These are phyloP conservation scores for Opisthograptis luteolata DNA, from an alignment of 2,888 invertebrate genomes.

Conservation along the genomic window DNA sequence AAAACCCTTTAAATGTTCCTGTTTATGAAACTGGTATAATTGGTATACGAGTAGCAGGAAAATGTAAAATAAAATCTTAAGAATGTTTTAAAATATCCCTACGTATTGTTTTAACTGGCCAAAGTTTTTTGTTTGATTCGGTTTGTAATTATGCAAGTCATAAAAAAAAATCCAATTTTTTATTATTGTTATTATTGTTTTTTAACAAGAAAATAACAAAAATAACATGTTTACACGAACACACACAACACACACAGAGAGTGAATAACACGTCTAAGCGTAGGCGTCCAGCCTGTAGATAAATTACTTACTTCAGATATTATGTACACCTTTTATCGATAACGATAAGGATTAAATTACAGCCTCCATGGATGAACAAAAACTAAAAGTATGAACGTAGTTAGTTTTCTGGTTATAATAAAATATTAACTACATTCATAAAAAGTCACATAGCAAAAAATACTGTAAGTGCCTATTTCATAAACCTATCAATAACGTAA, in stretches of 20 bases:
- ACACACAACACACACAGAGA: constrained; percentile 20
- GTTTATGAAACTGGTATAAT: no score
- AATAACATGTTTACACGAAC: no score
- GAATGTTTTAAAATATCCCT: no score
- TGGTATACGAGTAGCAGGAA: no score
- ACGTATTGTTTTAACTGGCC: no score
- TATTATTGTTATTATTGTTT: no score
- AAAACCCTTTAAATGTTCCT: no score
- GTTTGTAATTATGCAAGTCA: no score
- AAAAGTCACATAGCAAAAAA: background rate
- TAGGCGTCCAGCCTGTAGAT: constrained; percentile 28
- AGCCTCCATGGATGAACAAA: constrained; percentile 13
- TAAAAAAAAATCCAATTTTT: no score
- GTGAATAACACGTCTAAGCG: constrained; percentile 10
- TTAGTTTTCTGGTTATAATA: constrained; percentile 16
- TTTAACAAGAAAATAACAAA: no score
- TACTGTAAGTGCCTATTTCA: background rate
- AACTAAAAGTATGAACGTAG: background rate
- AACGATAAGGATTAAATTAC: constrained; percentile 32
- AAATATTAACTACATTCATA: background rate
- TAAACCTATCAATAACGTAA: background rate
- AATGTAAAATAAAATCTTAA: no score
- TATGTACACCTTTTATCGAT: constrained; percentile 8
- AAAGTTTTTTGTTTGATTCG: no score
- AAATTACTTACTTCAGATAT: constrained; percentile 19